A percentile compares a stretch with the other conserved stretches of the same genome.
Evolutionary conservation across 2,797 vertebrate species (phyloP).

Genomic region (Sciaenops ocellatus): DNA sequence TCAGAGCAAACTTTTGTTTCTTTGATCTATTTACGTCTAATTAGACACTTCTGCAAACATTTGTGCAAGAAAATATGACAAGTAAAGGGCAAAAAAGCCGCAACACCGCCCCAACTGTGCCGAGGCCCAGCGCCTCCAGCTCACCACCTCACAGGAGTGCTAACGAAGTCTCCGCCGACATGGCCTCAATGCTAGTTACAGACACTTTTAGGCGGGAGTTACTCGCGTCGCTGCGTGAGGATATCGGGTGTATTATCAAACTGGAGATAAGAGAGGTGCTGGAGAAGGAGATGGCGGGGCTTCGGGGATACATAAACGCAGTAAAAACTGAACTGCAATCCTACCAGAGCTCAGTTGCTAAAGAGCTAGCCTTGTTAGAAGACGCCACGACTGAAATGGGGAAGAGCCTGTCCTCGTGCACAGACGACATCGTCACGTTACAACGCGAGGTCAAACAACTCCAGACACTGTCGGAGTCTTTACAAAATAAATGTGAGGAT

Average conservation of each 20-base stretch:
- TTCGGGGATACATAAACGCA: not conserved
- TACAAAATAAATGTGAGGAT: conserved; percentile 6
- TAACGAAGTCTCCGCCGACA: not conserved
- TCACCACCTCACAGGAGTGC: not conserved
- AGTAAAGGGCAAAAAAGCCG: too few relatives aligned
- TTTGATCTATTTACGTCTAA: too few relatives aligned
- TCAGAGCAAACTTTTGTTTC: too few relatives aligned
- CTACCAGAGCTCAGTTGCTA: not conserved
- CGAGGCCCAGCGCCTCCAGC: not conserved
- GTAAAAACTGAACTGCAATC: not conserved
- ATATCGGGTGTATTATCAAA: not conserved
- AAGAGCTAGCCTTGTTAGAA: not conserved
- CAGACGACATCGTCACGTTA: not conserved
- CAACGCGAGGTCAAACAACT: not conserved
- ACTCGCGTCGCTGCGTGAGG: not conserved
- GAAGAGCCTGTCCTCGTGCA: not conserved
- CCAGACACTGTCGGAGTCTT: not conserved
- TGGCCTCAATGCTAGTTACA: not conserved
- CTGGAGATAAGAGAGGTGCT: not conserved
- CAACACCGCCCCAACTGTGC: too few relatives aligned
- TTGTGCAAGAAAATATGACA: too few relatives aligned
- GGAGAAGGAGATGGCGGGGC: not conserved
- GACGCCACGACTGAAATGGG: not conserved
- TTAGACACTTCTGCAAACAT: too few relatives aligned
- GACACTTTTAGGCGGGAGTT: not conserved